phyloP scores from a whole-genome alignment of 1,140 invertebrate genomes.

The Pseudomyrmex sp. region DNA sequence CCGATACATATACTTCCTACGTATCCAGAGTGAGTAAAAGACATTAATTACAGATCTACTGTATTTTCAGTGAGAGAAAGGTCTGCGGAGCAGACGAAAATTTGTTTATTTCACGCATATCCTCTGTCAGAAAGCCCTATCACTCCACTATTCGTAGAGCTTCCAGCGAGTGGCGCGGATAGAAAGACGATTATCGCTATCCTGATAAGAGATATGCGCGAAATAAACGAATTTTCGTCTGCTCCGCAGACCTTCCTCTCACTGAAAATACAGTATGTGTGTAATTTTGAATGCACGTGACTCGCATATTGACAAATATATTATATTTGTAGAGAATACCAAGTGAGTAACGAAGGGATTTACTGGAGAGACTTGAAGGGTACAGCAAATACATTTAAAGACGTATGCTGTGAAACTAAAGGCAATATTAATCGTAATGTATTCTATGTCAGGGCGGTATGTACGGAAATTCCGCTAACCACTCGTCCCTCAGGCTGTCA shows the following conservation, averaged over 20 bases:
- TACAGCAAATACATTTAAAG: constrained; percentile 87
- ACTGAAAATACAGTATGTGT: no score
- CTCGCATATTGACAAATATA: not conserved
- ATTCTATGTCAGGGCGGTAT: constrained; percentile 88
- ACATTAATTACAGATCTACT: not conserved
- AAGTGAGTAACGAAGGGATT: constrained; percentile 89
- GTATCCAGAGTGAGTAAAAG: constrained; percentile 88
- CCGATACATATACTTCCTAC: constrained; percentile 91
- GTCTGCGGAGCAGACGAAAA: no score
- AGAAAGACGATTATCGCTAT: no score
- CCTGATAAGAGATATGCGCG: no score
- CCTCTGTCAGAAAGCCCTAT: no score
- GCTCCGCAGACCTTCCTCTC: no score
- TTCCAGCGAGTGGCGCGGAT: no score
- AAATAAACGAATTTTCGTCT: no score
- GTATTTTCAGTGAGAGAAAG: no score
- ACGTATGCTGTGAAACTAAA: constrained; percentile 88
- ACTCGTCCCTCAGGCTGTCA: constrained; percentile 75
- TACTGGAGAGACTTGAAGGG: constrained; percentile 93
- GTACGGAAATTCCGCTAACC: constrained; percentile 83
- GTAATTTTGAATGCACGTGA: not conserved
- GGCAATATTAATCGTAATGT: constrained; percentile 85
- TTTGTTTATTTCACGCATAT: no score
- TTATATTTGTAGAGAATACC: constrained; percentile 86
- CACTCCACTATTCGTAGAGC: no score